Evolutionary conservation across 1,140 invertebrate species (phyloP).

Genomic region (Polypedilum vanderplanki): DNA sequence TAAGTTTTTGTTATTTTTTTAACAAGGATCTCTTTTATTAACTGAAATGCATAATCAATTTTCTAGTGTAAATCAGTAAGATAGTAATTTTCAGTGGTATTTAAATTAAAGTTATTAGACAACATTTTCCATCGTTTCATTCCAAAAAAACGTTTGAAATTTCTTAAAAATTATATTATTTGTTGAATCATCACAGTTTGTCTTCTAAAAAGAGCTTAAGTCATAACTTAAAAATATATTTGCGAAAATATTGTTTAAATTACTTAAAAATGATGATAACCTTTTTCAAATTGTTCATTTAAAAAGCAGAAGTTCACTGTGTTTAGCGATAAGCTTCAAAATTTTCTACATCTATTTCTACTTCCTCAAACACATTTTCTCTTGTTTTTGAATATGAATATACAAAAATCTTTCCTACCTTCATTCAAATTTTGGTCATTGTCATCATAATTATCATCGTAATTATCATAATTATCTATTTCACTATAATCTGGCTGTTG

Average conservation of each 20-base stretch:
- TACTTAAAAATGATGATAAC: not conserved
- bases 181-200: too few species aligned
- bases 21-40: too few species aligned
- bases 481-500: constrained; percentile 31
- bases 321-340: not conserved
- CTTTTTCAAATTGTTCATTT: not conserved
- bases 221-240: not conserved
- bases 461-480: constrained; percentile 35
- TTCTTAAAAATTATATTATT: too few species aligned
- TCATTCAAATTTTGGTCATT: constrained; percentile 31
- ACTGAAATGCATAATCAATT: too few species aligned
- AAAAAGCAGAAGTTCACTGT: not conserved
- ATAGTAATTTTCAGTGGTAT: too few species aligned
- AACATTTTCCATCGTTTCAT: too few species aligned
- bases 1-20: too few species aligned
- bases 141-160: too few species aligned
- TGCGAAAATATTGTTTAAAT: not conserved
- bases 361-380: constrained; percentile 22
- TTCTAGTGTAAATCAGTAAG: too few species aligned
- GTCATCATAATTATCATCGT: constrained; percentile 35
- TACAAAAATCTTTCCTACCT: constrained; percentile 32
- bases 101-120: too few species aligned
- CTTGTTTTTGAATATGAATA: constrained; percentile 6
- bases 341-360: constrained; percentile 28
- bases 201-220: too few species aligned